Evolutionary conservation across 92 coral and sea anemone species (phyloP), one percentile per base, ranked within the genome.

Genomic region (Palythoa grandiflora): DNA sequence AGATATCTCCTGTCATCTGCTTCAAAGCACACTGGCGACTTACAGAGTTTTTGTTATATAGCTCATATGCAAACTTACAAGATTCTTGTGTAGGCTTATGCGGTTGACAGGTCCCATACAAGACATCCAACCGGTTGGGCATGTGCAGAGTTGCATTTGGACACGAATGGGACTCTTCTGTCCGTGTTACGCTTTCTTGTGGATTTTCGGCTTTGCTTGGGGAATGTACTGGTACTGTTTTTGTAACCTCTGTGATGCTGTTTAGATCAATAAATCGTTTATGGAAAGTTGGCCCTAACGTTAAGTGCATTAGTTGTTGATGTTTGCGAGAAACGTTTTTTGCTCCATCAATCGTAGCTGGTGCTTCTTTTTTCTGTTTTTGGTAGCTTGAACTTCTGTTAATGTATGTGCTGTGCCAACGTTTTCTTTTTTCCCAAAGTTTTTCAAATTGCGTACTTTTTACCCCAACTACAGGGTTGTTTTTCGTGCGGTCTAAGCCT

Each of bases 31-130:
- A 79, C 7, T 79, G 71, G 3, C 55, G 55, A 7, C 15, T 40
- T 2, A 19, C 54, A 79, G 84, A 20, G 37, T 79, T 59, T n/a
- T 38, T 20, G 35, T 16, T 39, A 72, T 79, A 79, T 28, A 79
- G 21, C 38, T 79, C 54, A 65, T 60, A 53, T 1, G 84, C 84
- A 60, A 79, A 71, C 60, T 79, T 79, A 40, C 84, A 79, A 19
- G 84, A 72, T 79, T 53, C 72, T 39, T 38, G 16, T 61, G 84
- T n/a, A 0, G 84, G 84, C 9, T 61, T 38, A 39, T 79, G 84
- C 38, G 84, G 84, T 38, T 79, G n/a, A 19, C 84, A 79, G 55
- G 38, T 2, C 2, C 71, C 84, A 40, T 79, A 79, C 1, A 54
- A 6, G 2, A 79, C 72, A 5, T 61, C 13, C 72, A 79, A 60